phyloP scores from a whole-genome alignment of 1,140 invertebrate species.

The Wiebesia pumilae region DNA sequence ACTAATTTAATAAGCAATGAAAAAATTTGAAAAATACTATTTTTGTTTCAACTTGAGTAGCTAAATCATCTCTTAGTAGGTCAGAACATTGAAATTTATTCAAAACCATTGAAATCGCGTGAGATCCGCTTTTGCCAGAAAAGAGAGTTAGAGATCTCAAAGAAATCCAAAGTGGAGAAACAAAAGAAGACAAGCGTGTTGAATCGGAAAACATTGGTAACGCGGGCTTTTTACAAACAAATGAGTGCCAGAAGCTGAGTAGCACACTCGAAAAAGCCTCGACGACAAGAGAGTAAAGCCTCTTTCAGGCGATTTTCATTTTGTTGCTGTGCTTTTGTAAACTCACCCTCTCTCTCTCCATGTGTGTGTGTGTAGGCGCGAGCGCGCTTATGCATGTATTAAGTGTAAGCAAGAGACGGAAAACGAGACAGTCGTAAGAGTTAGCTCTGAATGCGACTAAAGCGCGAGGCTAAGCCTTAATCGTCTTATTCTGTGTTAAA shows the following conservation, averaged over 20 bases:
- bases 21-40: neutral
- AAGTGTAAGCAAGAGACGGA: neutral
- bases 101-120: conserved; percentile 33
- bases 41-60: neutral
- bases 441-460: conserved; percentile 53
- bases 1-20: neutral
- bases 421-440: conserved; percentile 55
- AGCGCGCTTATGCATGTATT: neutral
- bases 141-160: neutral
- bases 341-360: neutral
- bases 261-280: conserved; percentile 13
- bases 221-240: conserved; percentile 39
- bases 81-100: conserved; percentile 29
- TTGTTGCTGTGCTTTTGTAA: conserved; percentile 17
- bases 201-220: conserved; percentile 48
- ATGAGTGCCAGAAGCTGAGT: conserved; percentile 41
- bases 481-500: conserved; percentile 72
- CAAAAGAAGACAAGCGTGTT: neutral
- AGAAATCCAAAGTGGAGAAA: neutral
- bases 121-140: conserved; percentile 21
- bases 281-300: conserved; percentile 31
- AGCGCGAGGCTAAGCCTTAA: conserved; percentile 66
- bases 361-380: neutral
- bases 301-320: conserved; percentile 52
- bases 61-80: neutral